Evolutionary conservation across 2,113 vertebrate species (phyloP).

Genomic region (Lophura nycthemera): DNA sequence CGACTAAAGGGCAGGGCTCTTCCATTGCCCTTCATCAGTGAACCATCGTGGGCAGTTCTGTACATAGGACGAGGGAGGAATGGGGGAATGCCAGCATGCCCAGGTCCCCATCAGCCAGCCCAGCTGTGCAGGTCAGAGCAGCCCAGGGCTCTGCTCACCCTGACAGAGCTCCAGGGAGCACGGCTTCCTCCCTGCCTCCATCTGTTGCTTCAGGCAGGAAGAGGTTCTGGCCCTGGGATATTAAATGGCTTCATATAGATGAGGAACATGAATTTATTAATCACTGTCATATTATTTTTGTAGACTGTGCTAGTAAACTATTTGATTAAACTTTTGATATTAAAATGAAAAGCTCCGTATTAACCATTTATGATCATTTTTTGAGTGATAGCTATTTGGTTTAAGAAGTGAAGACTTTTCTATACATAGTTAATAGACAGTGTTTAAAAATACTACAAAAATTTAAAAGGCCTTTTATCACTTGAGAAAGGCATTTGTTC

Average conservation of each 20-base stretch:
- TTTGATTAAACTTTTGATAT: neutral
- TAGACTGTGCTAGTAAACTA: neutral
- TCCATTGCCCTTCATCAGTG: neutral
- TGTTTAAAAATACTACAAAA: neutral
- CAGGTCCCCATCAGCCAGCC: rapidly evolving
- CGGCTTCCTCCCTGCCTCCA: neutral
- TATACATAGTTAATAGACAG: neutral
- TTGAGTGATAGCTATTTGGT: neutral
- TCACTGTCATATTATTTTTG: neutral
- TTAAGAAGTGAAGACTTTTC: neutral
- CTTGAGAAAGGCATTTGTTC: neutral
- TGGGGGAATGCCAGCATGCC: neutral
- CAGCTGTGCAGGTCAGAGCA: neutral
- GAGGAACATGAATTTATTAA: neutral
- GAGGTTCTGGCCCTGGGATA: neutral
- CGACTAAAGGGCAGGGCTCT: neutral
- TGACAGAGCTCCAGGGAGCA: rapidly evolving
- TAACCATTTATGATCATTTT: neutral
- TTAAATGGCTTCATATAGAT: neutral
- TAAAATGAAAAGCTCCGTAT: neutral
- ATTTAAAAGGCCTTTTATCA: neutral
- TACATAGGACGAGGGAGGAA: neutral
- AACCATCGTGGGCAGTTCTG: neutral
- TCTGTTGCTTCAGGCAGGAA: neutral
- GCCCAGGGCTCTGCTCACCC: neutral